These are phyloP conservation scores for Torymus auratus DNA, from an alignment of 2,888 invertebrate species.

Conservation along the genomic window DNA sequence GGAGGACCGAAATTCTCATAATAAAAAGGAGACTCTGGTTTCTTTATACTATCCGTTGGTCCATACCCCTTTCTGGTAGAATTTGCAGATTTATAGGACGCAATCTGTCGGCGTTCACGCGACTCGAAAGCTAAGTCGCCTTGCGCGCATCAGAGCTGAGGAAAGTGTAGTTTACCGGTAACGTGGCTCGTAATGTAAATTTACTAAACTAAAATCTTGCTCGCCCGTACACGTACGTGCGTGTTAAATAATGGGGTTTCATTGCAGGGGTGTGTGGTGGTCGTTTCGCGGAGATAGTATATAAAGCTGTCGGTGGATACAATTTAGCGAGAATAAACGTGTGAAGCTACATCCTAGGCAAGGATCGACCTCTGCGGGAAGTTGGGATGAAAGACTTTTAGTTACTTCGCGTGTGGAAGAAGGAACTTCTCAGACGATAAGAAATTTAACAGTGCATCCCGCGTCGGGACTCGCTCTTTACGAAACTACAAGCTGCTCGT, in stretches of 20 bases:
- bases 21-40: background rate
- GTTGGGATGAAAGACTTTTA: slow-evolving; percentile 57
- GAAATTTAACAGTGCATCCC: slow-evolving; percentile 17
- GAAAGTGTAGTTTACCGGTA: background rate
- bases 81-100: background rate
- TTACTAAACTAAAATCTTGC: background rate
- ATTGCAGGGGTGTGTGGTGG: slow-evolving; percentile 5
- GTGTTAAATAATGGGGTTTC: slow-evolving; percentile 15
- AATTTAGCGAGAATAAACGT: no score
- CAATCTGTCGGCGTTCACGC: background rate
- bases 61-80: no score
- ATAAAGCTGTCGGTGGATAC: no score
- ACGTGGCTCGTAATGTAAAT: slow-evolving; percentile 5
- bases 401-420: slow-evolving; percentile 30
- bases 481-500: no score
- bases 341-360: no score
- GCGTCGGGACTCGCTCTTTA: background rate
- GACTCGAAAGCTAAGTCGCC: background rate
- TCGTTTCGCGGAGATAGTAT: no score
- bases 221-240: background rate
- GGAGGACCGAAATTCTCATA: background rate
- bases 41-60: background rate
- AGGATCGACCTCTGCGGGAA: background rate
- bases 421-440: slow-evolving; percentile 48
- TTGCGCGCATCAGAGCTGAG: background rate